A percentile compares a stretch with the other conserved stretches of the same genome.
Conservation (phyloP, 2,113 vertebrate species). For the Suncus etruscus region DNA sequence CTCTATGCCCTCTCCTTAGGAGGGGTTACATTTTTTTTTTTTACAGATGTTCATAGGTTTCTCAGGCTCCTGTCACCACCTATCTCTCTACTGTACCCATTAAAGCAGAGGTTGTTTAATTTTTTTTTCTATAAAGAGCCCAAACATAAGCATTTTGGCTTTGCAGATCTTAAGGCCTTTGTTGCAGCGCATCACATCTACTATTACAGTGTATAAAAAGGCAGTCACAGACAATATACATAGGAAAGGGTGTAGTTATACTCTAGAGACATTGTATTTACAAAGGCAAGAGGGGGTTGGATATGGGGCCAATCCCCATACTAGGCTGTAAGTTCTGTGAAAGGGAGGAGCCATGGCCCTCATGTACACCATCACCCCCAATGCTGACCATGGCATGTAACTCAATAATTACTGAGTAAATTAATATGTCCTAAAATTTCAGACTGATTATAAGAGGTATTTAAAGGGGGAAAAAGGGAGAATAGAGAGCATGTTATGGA, state of each 20-base stretch:
- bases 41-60: not conserved
- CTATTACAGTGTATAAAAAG: not conserved
- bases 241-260: not conserved
- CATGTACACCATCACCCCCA: accelerated
- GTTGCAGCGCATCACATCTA: not conserved
- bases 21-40: not conserved
- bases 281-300: not conserved
- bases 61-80: not conserved
- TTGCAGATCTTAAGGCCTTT: not conserved
- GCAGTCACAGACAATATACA: not conserved
- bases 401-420: not conserved
- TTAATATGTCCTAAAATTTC: not conserved
- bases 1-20: not conserved
- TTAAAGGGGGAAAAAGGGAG: slow-evolving; percentile 23
- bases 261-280: slow-evolving; percentile 15
- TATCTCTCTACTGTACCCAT: not conserved
- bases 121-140: not conserved
- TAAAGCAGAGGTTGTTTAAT: not conserved
- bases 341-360: not conserved
- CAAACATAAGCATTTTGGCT: not conserved
- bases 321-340: not conserved
- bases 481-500: not conserved
- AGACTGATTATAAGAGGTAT: not conserved
- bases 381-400: not conserved
- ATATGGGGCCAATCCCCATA: not conserved